Evolutionary conservation across 35 echinoderm and acorn worm genomes (phyloP), one percentile per base, ranked within the genome.

Genomic region (Strongylocentrotus purpuratus): DNA sequence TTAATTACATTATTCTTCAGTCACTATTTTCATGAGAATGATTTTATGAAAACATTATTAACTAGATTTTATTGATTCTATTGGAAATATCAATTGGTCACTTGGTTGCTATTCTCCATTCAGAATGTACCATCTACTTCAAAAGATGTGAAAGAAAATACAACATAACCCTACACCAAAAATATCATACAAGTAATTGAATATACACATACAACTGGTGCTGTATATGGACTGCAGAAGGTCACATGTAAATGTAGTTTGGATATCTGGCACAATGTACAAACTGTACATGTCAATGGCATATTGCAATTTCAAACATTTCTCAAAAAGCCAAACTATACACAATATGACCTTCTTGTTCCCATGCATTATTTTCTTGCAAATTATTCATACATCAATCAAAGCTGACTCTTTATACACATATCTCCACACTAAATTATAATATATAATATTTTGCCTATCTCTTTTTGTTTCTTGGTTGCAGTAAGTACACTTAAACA

Each of bases 341-440:
- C n/a, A 78, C 65, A 55, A 2, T 2, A 78, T 78, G 65, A 78
- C 65, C 65, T 78, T 78, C 65, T 28, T 78, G 20, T n/a, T 22
- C 22, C 65, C 65, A 78, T 78, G 65, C 65, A 78, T 78, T 18
- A n/a, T 78, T 78, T 78, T 78, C 65, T 78, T 78, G 65, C 65
- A 78, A 78, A 78, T n/a, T 78, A 78, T 28, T 78, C 65, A 78
- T 78, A 78, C 65, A 78, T 78, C 65, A 78, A 78, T 78, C 65
- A 78, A 78, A 78, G 65, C 65, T 78, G 28, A 78, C 28, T 78
- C 65, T 78, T 78, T 78, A 59, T 59, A 78, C 65, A 78, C 65
- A n/a, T 78, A 78, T 28, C 65, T 78, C 65, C 65, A 78, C 65
- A 78, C 65, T 14, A 78, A 78, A 78, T 78, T 78, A 78, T 78